Conservation (phyloP, 2,113 vertebrate genomes). For the Ailurus styani region DNA sequence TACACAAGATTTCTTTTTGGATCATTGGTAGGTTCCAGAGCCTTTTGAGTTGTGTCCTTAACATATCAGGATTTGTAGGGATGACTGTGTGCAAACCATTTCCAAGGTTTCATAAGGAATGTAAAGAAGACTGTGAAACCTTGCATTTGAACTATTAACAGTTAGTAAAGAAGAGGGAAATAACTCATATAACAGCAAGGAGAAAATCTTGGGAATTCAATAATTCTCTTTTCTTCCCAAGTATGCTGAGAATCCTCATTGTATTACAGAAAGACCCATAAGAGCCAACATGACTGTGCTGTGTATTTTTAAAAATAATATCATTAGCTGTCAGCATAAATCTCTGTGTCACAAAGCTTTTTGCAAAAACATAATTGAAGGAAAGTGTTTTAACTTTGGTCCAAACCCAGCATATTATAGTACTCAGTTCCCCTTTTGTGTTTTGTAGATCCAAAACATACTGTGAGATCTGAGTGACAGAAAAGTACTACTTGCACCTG, state of each 20-base stretch:
- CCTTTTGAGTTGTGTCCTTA: background rate
- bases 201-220: background rate
- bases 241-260: background rate
- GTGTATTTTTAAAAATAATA: slow-evolving; percentile 18
- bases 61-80: background rate
- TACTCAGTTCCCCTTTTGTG: background rate
- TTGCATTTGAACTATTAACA: background rate
- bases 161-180: slow-evolving; percentile 14
- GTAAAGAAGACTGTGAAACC: background rate
- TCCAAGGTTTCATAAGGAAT: background rate
- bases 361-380: background rate
- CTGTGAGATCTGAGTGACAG: background rate
- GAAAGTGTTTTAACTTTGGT: slow-evolving; percentile 24
- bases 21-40: background rate
- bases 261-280: background rate
- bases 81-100: background rate
- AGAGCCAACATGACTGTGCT: background rate
- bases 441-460: background rate
- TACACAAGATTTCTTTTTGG: background rate
- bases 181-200: background rate
- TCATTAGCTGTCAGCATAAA: slow-evolving; percentile 9
- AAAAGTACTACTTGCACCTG: background rate
- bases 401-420: background rate
- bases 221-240: background rate
- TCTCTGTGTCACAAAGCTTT: background rate